Evolutionary conservation across 2,888 invertebrate species (phyloP).

Genomic region (Tenthredo distinguenda): DNA sequence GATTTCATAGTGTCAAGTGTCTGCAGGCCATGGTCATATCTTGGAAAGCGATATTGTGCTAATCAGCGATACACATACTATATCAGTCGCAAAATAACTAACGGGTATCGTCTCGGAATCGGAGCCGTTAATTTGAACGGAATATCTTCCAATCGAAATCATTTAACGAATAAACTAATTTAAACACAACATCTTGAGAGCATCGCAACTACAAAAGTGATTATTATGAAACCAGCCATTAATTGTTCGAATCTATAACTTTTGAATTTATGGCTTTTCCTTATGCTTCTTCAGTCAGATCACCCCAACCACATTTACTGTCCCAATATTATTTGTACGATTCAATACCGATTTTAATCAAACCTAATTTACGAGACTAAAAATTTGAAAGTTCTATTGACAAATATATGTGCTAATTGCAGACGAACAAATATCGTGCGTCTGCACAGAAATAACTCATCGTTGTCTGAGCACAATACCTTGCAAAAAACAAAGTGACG

Average conservation of each 20-base stretch:
- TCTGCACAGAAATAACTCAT: not conserved
- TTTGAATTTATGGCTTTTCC: not conserved
- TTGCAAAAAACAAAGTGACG: not conserved
- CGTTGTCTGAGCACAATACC: not conserved
- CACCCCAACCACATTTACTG: not conserved
- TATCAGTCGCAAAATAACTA: slow-evolving; percentile 24
- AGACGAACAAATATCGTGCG: not conserved
- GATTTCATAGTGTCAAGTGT: not conserved
- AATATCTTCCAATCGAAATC: not conserved
- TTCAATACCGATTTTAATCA: not conserved
- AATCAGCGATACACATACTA: slow-evolving; percentile 14
- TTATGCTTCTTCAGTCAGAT: not conserved
- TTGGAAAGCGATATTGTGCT: not conserved
- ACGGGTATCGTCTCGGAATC: slow-evolving; percentile 8
- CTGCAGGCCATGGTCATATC: slow-evolving; percentile 10
- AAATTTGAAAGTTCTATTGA: not conserved
- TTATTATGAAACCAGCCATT: not conserved
- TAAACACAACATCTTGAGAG: not conserved
- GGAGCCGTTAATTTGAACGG: not conserved
- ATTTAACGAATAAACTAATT: not conserved
- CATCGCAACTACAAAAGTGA: not conserved
- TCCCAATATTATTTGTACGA: not conserved
- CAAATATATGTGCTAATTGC: not conserved
- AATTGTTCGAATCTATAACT: not conserved
- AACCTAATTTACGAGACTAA: not conserved